A percentile compares a stretch with the other conserved stretches of the same genome.
phyloP scores from a whole-genome alignment of 2,888 invertebrate genomes.

The Bembecia ichneumoniformis region DNA sequence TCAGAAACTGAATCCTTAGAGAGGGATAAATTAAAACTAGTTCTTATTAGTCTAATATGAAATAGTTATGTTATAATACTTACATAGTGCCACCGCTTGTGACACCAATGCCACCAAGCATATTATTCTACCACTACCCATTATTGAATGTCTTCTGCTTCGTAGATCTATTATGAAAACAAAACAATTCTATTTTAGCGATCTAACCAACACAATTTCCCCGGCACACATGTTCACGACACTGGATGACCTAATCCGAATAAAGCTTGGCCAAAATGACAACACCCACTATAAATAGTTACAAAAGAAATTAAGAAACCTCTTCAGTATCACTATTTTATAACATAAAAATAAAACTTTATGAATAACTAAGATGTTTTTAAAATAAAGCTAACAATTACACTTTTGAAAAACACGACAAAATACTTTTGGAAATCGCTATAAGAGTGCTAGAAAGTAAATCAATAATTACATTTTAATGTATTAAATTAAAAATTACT shows the following conservation, averaged over 20 bases:
- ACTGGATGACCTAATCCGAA: slow-evolving; percentile 69
- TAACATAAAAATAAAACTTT: slow-evolving; percentile 30
- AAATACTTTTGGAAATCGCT: background rate
- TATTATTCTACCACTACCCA: slow-evolving; percentile 53
- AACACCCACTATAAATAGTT: slow-evolving; percentile 76
- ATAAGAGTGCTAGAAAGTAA: slow-evolving; percentile 41
- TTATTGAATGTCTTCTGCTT: slow-evolving; percentile 42
- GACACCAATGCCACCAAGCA: slow-evolving; percentile 49
- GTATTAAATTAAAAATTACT: slow-evolving; percentile 5
- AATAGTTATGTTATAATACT: slow-evolving; percentile 26
- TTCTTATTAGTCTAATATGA: no score
- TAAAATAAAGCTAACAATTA: background rate
- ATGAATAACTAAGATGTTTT: background rate
- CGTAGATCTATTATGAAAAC: slow-evolving; percentile 58
- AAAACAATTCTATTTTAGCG: slow-evolving; percentile 18
- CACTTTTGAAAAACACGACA: background rate
- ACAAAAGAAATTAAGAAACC: slow-evolving; percentile 48
- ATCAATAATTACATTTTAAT: slow-evolving; percentile 51
- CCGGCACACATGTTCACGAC: slow-evolving; percentile 64
- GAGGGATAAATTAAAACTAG: no score
- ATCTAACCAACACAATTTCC: slow-evolving; percentile 44
- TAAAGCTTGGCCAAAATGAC: slow-evolving; percentile 61
- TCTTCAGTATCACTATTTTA: slow-evolving; percentile 33
- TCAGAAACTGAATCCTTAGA: no score
- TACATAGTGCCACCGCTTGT: slow-evolving; percentile 52